These are phyloP conservation scores for Eueremaeus valkanovi DNA, from an alignment of 2,888 invertebrate genomes.

Conservation along the genomic window DNA sequence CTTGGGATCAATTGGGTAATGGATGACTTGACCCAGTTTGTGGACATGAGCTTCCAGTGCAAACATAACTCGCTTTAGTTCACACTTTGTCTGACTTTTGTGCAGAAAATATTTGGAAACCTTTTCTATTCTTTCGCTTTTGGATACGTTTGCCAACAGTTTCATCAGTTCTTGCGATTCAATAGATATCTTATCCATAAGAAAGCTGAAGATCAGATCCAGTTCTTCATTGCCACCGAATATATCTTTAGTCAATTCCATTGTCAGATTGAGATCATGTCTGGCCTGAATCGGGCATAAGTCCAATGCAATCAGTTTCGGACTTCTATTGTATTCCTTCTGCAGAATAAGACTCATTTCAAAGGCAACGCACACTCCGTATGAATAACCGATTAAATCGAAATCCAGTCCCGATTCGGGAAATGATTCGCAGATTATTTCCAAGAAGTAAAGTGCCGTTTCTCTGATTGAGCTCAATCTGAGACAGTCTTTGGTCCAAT, in stretches of 20 bases:
- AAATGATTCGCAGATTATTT: neutral
- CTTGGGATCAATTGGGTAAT: neutral
- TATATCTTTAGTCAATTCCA: neutral
- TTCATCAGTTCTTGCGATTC: neutral
- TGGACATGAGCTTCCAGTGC: neutral
- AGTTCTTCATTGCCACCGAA: neutral
- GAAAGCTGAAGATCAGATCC: neutral
- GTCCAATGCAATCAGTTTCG: neutral
- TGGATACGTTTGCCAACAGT: neutral
- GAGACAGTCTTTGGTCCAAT: conserved; percentile 58
- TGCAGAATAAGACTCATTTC: conserved; percentile 27
- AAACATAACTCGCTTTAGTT: neutral
- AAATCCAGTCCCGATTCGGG: conserved; percentile 21
- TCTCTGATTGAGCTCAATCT: conserved; percentile 24
- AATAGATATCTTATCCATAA: neutral
- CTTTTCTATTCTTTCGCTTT: neutral
- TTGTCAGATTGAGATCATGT: neutral
- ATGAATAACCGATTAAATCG: conserved; percentile 23
- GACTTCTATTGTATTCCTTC: neutral
- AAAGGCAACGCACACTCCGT: conserved; percentile 19
- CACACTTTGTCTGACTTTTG: neutral
- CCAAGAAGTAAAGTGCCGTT: conserved; percentile 9
- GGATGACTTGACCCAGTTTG: neutral
- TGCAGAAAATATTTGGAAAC: neutral
- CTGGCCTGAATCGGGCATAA: neutral